Percentiles rank a stretch among this genome's conserved stretches.
Conservation (phyloP, 2,797 vertebrate species). For the Smutsia temminckii region DNA sequence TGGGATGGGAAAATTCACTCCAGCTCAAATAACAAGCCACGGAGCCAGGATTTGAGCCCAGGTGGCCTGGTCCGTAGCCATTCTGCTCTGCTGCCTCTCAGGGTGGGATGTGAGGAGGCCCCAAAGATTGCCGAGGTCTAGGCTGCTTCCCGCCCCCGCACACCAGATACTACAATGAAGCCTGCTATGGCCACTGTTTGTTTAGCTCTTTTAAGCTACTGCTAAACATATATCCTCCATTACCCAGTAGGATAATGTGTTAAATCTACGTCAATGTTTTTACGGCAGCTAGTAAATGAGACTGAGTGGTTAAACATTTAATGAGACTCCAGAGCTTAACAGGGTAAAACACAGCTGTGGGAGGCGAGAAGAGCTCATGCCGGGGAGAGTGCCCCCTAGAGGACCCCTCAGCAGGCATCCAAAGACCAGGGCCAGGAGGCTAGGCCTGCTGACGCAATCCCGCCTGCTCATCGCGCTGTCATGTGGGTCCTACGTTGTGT, state of each 20-base stretch:
- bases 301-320: neutral
- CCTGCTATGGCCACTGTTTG: neutral
- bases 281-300: slow-evolving; percentile 14
- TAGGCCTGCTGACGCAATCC: too few species aligned
- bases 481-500: neutral
- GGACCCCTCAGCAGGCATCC: neutral
- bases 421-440: neutral
- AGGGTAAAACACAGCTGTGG: neutral
- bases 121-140: neutral
- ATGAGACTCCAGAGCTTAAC: neutral
- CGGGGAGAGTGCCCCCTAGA: neutral
- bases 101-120: neutral
- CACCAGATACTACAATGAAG: neutral
- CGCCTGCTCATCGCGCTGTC: neutral
- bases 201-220: neutral
- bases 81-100: neutral
- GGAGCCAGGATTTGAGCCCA: neutral
- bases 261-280: neutral
- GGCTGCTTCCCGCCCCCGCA: neutral
- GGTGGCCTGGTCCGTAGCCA: neutral
- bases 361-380: neutral
- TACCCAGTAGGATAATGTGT: neutral
- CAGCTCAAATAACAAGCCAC: neutral
- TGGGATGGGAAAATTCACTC: neutral
- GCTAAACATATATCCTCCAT: neutral